Evolutionary conservation across 2,113 vertebrate species (phyloP).

Genomic region (Perca flavescens): DNA sequence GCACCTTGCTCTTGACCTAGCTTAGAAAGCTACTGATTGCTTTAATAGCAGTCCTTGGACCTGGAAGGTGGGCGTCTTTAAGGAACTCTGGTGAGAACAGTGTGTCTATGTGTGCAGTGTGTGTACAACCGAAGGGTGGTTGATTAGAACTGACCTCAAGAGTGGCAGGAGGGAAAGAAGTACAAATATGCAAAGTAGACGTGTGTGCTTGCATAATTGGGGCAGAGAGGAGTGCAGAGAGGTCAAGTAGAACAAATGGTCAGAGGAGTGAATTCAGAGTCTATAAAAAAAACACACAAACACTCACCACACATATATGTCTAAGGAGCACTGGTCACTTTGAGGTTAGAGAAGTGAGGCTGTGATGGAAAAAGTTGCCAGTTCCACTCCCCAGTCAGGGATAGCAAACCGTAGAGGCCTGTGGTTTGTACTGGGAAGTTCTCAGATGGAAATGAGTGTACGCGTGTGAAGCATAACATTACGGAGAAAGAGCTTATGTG

Average conservation of each 20-base stretch:
- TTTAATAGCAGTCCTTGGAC: conserved; percentile 84
- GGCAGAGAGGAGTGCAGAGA: conserved; percentile 69
- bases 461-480: conserved; percentile 39
- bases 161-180: conserved; percentile 70
- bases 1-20: conserved; percentile 80
- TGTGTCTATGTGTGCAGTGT: conserved; percentile 45
- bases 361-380: conserved; percentile 49
- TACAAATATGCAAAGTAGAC: conserved; percentile 85
- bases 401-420: conserved; percentile 28
- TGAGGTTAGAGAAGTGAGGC: conserved; percentile 73
- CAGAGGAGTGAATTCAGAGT: conserved; percentile 58
- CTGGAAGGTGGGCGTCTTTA: conserved; percentile 77
- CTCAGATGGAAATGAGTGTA: conserved; percentile 46
- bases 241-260: conserved; percentile 80
- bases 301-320: conserved; percentile 41
- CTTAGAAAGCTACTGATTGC: conserved; percentile 82
- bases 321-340: conserved; percentile 65
- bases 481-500: conserved; percentile 14
- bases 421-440: conserved; percentile 35
- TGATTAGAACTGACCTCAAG: conserved; percentile 83
- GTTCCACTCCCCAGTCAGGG: conserved; percentile 16
- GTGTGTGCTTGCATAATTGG: conserved; percentile 88
- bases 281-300: conserved; percentile 44
- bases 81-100: conserved; percentile 67
- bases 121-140: conserved; percentile 73